Conservation (phyloP, 1,140 invertebrate genomes). For the Tetramorium parvispinum region DNA sequence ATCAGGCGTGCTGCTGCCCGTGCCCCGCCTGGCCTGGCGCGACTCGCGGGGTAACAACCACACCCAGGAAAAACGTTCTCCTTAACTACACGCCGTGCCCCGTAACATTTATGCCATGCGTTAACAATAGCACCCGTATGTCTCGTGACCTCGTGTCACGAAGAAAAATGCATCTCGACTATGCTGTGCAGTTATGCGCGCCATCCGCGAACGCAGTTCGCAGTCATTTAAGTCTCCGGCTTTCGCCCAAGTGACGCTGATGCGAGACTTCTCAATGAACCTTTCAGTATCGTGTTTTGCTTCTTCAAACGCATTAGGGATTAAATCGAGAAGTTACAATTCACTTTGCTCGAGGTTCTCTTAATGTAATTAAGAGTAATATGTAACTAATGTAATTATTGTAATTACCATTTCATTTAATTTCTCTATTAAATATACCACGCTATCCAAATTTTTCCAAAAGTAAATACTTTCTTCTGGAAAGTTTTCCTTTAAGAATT, state of each 20-base stretch:
- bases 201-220: slow-evolving; percentile 53
- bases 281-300: not conserved
- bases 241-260: slow-evolving; percentile 11
- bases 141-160: slow-evolving; percentile 65
- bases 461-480: not conserved
- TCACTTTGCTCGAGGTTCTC: not conserved
- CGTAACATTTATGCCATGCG: slow-evolving; percentile 77
- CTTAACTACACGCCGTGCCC: slow-evolving; percentile 71
- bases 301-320: not conserved
- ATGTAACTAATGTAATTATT: not conserved
- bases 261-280: not conserved
- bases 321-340: not conserved
- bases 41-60: slow-evolving; percentile 75
- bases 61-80: slow-evolving; percentile 76
- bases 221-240: not conserved
- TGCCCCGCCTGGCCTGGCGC: slow-evolving; percentile 77
- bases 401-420: not conserved
- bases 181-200: not conserved
- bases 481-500: not conserved
- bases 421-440: not conserved
- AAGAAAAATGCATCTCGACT: slow-evolving; percentile 59
- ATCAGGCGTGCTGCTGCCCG: slow-evolving; percentile 65
- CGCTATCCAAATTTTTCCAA: not conserved
- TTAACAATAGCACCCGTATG: slow-evolving; percentile 66
- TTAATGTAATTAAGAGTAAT: too few relatives aligned